Evolutionary conservation across 2,888 invertebrate species (phyloP).

Genomic region (Adelognathus sp.): DNA sequence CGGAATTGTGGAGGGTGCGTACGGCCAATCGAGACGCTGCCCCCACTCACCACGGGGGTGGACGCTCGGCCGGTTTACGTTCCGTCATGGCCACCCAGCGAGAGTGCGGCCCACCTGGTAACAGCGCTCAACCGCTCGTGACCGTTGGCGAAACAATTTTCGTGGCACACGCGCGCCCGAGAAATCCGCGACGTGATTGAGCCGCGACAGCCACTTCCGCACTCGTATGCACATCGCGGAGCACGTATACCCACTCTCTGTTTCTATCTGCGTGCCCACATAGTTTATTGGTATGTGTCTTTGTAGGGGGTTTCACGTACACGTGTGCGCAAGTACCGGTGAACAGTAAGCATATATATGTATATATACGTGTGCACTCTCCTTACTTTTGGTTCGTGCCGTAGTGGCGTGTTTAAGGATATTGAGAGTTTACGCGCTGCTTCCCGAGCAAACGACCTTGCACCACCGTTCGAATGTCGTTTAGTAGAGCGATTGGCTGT

Average conservation of each 20-base stretch:
- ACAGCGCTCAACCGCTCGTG: conserved; percentile 38
- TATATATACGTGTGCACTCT: neutral
- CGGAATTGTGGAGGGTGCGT: conserved; percentile 23
- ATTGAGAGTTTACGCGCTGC: conserved; percentile 46
- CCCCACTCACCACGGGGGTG: conserved; percentile 30
- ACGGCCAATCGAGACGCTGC: conserved; percentile 47
- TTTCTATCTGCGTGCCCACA: neutral
- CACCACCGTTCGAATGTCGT: conserved; percentile 52
- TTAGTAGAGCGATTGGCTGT: conserved; percentile 56
- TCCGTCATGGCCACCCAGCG: conserved; percentile 63
- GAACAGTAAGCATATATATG: neutral
- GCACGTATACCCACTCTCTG: neutral
- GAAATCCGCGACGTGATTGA: conserved; percentile 44
- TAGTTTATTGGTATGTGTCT: conserved; percentile 8
- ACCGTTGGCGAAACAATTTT: conserved; percentile 34
- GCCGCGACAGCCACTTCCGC: conserved; percentile 49
- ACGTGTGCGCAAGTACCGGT: conserved; percentile 3
- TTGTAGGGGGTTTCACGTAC: conserved; percentile 25
- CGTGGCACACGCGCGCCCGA: conserved; percentile 41
- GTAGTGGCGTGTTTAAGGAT: conserved; percentile 15
- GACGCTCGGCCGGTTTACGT: conserved; percentile 21
- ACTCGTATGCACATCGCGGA: conserved; percentile 17
- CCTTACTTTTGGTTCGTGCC: conserved; percentile 7
- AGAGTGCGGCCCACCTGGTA: conserved; percentile 61
- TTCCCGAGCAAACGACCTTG: conserved; percentile 59